Evolutionary conservation across 2,113 vertebrate species (phyloP).

Genomic region (Cyphomyrus plagiostoma): DNA sequence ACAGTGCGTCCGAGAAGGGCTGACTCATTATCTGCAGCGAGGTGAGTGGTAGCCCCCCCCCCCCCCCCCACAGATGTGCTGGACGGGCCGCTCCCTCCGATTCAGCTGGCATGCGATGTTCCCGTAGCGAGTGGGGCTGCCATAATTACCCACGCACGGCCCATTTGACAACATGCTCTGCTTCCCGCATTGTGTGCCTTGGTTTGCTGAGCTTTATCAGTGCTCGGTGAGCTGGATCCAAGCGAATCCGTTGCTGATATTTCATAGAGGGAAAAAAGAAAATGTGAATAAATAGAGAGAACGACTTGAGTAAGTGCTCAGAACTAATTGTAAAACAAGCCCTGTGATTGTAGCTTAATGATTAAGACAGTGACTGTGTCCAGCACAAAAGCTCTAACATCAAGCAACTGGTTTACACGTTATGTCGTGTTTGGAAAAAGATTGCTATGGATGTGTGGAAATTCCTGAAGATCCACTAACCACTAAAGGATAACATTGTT

Average conservation of each 20-base stretch:
- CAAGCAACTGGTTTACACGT: not conserved
- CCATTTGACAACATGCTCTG: slow-evolving; percentile 51
- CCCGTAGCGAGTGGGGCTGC: slow-evolving; percentile 4
- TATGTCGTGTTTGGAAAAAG: not conserved
- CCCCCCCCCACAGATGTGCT: not conserved
- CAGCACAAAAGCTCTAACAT: not conserved
- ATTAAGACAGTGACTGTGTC: not conserved
- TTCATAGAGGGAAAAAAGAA: slow-evolving; percentile 25
- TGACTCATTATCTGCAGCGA: slow-evolving; percentile 10
- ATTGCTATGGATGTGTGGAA: not conserved
- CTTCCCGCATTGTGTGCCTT: slow-evolving; percentile 41
- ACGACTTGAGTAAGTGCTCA: slow-evolving; percentile 21
- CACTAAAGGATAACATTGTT: not conserved
- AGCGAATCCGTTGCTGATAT: slow-evolving; percentile 50
- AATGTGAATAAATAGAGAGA: not conserved
- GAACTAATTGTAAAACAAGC: slow-evolving; percentile 37
- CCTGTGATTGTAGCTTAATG: slow-evolving; percentile 8
- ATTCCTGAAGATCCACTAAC: not conserved
- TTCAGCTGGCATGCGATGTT: not conserved
- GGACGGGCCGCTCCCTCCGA: not conserved
- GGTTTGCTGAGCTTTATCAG: slow-evolving; percentile 51
- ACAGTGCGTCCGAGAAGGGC: not conserved
- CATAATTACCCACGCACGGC: slow-evolving; percentile 56
- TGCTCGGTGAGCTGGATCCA: slow-evolving; percentile 32
- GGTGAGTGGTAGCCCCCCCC: slow-evolving; percentile 16